A percentile compares a stretch with the other conserved stretches of the same genome.
Conservation (phyloP, 2,888 invertebrate genomes). For the Rhagonycha fulva region DNA sequence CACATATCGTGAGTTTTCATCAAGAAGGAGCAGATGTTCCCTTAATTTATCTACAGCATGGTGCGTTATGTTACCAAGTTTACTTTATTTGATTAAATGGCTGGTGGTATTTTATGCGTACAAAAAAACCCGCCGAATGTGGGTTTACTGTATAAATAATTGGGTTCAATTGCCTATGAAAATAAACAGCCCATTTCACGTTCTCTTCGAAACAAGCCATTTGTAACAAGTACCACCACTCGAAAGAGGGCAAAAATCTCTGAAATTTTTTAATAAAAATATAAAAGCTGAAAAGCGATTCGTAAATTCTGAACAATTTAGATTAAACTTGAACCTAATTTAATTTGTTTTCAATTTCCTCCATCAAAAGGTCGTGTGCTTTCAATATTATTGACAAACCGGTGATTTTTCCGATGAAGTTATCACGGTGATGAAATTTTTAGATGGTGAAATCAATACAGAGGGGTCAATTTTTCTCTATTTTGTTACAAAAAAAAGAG, state of each 20-base stretch:
- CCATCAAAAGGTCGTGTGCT: neutral
- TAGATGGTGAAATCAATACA: neutral
- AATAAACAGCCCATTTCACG: constrained; percentile 8
- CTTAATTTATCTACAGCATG: constrained; percentile 2
- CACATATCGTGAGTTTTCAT: neutral
- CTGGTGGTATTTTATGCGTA: constrained; percentile 2
- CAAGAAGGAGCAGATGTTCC: constrained; percentile 4
- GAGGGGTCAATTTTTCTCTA: neutral
- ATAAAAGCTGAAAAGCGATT: neutral
- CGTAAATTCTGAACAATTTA: neutral
- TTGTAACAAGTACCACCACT: neutral
- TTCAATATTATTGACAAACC: neutral
- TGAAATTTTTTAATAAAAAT: neutral
- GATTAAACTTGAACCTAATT: neutral
- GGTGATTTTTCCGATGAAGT: neutral
- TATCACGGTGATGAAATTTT: neutral
- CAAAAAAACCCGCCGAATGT: neutral
- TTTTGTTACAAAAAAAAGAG: too few relatives aligned
- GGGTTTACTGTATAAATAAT: constrained; percentile 5
- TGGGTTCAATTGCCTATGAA: constrained; percentile 9
- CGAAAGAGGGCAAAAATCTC: neutral
- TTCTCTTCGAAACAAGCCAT: neutral
- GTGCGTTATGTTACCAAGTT: constrained; percentile 5
- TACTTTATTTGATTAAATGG: constrained; percentile 12
- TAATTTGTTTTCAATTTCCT: neutral